Percentiles rank a stretch among this genome's conserved stretches.
phyloP scores from a whole-genome alignment of 2,113 vertebrate species.

The Crotophaga sulcirostris region DNA sequence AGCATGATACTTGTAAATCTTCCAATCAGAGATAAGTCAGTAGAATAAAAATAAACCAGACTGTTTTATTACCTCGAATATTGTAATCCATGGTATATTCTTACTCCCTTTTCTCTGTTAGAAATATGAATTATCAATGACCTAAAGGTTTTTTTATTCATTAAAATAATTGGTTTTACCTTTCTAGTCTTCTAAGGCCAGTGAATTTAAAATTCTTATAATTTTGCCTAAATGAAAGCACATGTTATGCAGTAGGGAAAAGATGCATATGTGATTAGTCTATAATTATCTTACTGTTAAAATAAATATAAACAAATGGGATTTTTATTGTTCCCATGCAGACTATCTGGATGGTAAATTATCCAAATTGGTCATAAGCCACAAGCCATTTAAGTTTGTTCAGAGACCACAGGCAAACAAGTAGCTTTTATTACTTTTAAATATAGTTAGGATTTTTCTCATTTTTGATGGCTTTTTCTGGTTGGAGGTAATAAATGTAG shows the following conservation, averaged over 20 bases:
- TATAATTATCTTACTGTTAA: conserved; percentile 48
- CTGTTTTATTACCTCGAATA: background rate
- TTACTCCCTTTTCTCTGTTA: background rate
- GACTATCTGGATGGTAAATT: conserved; percentile 40
- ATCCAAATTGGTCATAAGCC: conserved; percentile 44
- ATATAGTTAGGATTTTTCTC: background rate
- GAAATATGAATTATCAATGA: background rate
- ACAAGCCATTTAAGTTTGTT: background rate
- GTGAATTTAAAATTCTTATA: conserved; percentile 38
- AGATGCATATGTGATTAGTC: conserved; percentile 34
- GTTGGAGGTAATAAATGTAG: background rate
- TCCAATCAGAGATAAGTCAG: background rate
- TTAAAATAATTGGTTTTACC: conserved; percentile 53
- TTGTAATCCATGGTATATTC: background rate
- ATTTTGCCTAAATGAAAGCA: conserved; percentile 56
- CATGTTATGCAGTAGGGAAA: conserved; percentile 25
- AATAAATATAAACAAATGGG: conserved; percentile 57
- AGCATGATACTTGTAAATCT: background rate
- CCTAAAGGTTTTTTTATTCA: conserved; percentile 29
- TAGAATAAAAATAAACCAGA: background rate
- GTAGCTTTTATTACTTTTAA: conserved; percentile 35
- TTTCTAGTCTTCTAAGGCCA: conserved; percentile 14
- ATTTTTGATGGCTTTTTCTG: background rate
- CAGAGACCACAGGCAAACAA: background rate
- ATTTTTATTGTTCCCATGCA: conserved; percentile 48